These are phyloP conservation scores for Hirtodrosophila duncani DNA, from an alignment of 2,888 invertebrate species.

Conservation along the genomic window DNA sequence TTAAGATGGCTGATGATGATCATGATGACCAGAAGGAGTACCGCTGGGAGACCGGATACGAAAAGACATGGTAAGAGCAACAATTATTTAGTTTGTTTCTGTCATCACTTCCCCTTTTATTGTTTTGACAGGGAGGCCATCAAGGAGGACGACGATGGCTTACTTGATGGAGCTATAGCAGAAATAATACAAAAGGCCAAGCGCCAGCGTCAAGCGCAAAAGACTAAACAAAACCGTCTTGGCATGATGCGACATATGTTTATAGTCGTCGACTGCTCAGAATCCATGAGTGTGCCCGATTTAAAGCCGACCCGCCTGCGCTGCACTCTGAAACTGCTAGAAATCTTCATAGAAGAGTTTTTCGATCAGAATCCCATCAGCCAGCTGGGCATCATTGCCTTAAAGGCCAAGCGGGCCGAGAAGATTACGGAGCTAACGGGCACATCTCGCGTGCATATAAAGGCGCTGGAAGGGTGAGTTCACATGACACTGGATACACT, in stretches of 20 bases:
- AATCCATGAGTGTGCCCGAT: constrained; percentile 96
- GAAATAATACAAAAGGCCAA: constrained; percentile 95
- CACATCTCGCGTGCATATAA: constrained; percentile 88
- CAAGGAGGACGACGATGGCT: constrained; percentile 96
- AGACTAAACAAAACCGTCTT: constrained; percentile 86
- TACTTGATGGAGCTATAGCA: constrained; percentile 92
- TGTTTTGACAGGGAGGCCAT: constrained; percentile 88
- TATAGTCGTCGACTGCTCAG: constrained; percentile 94
- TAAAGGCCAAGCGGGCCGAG: constrained; percentile 96
- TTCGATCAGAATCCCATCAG: constrained; percentile 99
- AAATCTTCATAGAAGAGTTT: constrained; percentile 96
- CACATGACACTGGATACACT: background rate
- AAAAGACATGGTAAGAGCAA: constrained; percentile 89
- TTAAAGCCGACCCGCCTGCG: constrained; percentile 94
- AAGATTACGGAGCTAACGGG: constrained; percentile 94
- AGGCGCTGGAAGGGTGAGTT: constrained; percentile 82
- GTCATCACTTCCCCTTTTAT: background rate
- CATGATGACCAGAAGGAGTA: constrained; percentile 93
- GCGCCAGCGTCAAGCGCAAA: constrained; percentile 85
- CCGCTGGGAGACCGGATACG: constrained; percentile 96
- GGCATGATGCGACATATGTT: constrained; percentile 99
- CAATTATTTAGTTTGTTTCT: background rate
- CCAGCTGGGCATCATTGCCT: constrained; percentile 94
- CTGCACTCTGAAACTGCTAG: constrained; percentile 92
- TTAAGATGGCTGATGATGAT: constrained; percentile 79